Evolutionary conservation across 2,113 vertebrate genomes (phyloP), one percentile per base, ranked within the genome.

Genomic region (Anas platyrhynchos): DNA sequence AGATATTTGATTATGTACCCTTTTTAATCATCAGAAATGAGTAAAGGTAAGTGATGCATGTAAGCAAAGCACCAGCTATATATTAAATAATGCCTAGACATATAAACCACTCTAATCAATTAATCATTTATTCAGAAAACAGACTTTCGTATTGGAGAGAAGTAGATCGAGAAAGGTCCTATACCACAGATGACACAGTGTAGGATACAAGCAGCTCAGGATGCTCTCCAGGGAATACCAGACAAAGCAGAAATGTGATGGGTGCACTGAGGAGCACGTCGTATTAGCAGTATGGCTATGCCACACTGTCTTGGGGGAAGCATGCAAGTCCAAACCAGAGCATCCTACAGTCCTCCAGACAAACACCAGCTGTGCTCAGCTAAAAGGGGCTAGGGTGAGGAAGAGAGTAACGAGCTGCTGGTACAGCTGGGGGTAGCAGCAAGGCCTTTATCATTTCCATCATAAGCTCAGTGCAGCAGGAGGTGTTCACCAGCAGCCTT

Each of bases 151-250:
- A 36, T 61, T 36, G 9, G 27, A 75, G 6, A 61, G 7, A 20
- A 90, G 0, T 22, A 11, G 38, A 84, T 54, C 15, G 69, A 63
- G 65, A 76, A 86, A 79, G 54, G 75, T 98, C 97, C 97, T 98
- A 96, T 68, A 98, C 85, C 98, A 97, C 68, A 97, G 94, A 88
- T 94, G 97, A 83, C 96, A 93, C 31, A 97, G 62, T 12, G 87
- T 88, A 94, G 94, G 92, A 31, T 92, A n/a, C 11, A 66, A 89
- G 63, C 25, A 50, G 90, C 65, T 98, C 97, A 32, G 83, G 4
- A 46, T 80, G 36, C n/a, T 86, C 41, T 61, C 41, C 3, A 0
- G 5, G 11, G 4, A 61, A 34, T 2, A 4, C 23, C 13, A 44
- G 54, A 29, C 15, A 74, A 91, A 86, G 63, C 50, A 61, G 48